phyloP scores from a whole-genome alignment of 2,113 vertebrate genomes.

The Martes martes region DNA sequence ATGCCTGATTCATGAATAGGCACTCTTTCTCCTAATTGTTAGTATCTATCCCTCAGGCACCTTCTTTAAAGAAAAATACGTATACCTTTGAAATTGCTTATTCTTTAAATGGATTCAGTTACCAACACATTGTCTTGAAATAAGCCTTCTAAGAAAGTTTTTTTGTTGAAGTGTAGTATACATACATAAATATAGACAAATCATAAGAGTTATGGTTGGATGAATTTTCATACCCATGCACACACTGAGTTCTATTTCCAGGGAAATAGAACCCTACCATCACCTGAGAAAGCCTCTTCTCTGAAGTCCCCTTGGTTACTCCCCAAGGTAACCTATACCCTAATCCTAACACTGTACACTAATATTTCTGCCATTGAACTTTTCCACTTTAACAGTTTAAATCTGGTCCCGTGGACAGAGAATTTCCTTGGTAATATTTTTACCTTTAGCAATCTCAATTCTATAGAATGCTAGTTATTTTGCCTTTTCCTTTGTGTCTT shows the following conservation, averaged over 20 bases:
- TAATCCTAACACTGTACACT: neutral
- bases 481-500: neutral
- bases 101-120: neutral
- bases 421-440: neutral
- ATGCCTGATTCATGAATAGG: constrained; percentile 17
- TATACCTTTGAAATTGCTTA: neutral
- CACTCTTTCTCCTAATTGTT: neutral
- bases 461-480: neutral
- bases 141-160: neutral
- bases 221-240: neutral
- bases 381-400: neutral
- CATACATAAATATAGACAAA: neutral
- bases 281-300: neutral
- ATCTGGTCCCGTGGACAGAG: neutral
- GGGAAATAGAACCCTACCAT: neutral
- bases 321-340: neutral
- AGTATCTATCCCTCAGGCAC: neutral
- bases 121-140: neutral
- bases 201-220: neutral
- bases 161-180: neutral
- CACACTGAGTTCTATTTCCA: too few relatives aligned
- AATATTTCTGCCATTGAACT: neutral
- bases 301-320: neutral
- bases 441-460: neutral
- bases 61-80: neutral